Conservation (phyloP, 2,888 invertebrate species). For the Drosophila kambysellisi region DNA sequence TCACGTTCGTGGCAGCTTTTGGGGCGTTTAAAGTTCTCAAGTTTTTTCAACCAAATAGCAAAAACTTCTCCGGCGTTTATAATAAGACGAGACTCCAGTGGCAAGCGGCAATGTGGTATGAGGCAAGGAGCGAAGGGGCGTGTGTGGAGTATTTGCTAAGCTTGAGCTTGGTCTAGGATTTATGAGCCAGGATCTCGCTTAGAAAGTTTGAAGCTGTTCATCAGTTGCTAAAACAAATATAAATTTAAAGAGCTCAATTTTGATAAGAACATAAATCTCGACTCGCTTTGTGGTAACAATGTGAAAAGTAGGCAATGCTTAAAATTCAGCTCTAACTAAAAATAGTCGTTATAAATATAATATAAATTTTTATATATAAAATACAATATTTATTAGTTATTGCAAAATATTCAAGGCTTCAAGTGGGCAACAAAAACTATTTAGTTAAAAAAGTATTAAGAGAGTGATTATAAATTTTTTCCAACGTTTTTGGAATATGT, state of each 20-base stretch:
- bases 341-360: background rate
- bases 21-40: conserved; percentile 47
- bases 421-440: too few relatives aligned
- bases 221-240: conserved; percentile 19
- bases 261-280: conserved; percentile 2
- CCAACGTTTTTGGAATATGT: background rate
- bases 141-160: conserved; percentile 30
- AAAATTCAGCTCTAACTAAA: background rate
- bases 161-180: conserved; percentile 38
- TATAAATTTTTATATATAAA: background rate
- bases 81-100: conserved; percentile 18
- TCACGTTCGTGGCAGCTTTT: conserved; percentile 59
- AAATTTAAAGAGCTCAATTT: conserved; percentile 14
- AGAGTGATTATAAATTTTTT: background rate
- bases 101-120: background rate
- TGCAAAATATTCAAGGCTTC: too few relatives aligned
- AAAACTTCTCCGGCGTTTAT: conserved; percentile 40
- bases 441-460: background rate
- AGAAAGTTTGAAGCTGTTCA: conserved; percentile 31
- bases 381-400: too few relatives aligned
- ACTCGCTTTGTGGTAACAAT: background rate
- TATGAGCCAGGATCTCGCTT: conserved; percentile 31
- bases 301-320: background rate
- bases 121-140: background rate
- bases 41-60: conserved; percentile 40